Evolutionary conservation across 1,140 invertebrate genomes (phyloP).

Genomic region (Nebria ingens): DNA sequence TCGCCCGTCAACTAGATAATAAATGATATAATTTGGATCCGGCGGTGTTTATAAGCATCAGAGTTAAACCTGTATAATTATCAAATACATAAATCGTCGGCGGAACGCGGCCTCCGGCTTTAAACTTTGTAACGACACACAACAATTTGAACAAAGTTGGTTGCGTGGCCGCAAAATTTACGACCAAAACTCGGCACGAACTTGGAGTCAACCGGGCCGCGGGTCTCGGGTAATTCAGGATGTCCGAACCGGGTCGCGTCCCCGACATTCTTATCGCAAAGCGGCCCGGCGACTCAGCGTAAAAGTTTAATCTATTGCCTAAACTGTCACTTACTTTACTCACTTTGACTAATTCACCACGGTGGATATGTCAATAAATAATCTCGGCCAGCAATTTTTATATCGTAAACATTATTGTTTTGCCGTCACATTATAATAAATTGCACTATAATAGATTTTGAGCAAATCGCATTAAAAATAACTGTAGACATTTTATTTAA

Average conservation of each 20-base stretch:
- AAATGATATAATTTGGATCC: background rate
- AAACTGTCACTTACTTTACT: background rate
- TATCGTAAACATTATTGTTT: no score
- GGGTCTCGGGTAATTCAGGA: conserved; percentile 1
- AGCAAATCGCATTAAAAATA: no score
- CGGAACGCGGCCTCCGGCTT: conserved; percentile 4
- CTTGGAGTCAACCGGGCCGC: background rate
- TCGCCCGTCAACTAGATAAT: no score
- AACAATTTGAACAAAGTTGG: conserved; percentile 9
- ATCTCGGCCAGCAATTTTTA: background rate
- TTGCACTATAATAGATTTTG: no score
- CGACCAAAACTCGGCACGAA: background rate
- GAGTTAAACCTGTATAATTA: conserved; percentile 3
- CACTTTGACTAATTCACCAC: background rate
- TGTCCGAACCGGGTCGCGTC: background rate
- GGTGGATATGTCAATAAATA: background rate
- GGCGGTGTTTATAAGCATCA: background rate
- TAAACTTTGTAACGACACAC: conserved; percentile 8
- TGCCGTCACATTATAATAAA: no score
- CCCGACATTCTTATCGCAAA: background rate
- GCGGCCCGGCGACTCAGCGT: background rate
- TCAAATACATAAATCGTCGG: conserved; percentile 7
- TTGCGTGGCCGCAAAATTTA: conserved; percentile 7
- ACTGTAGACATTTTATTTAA: no score
- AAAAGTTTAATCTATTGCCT: conserved; percentile 1